A percentile compares a stretch with the other conserved stretches of the same genome.
Evolutionary conservation across 92 coral and sea anemone species (phyloP).

Genomic region (Pocillopora grandis): DNA sequence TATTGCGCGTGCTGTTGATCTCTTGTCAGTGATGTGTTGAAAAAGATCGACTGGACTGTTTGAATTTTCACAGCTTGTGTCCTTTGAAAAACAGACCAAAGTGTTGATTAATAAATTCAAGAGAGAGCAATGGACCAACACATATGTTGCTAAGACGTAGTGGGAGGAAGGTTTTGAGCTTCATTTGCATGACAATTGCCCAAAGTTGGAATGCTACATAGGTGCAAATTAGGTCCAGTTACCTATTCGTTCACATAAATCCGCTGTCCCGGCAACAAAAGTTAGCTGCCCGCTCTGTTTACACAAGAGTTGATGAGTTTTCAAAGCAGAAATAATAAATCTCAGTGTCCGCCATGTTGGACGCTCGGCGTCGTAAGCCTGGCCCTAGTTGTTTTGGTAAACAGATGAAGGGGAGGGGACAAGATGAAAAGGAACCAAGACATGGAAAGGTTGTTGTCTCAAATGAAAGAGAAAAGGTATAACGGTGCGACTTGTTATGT

Average conservation of each 20-base stretch:
- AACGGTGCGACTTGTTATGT: too few relatives aligned
- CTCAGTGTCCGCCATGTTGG: slow-evolving; percentile 10
- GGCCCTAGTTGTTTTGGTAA: not conserved
- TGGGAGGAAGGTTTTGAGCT: not conserved
- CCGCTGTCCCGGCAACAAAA: not conserved
- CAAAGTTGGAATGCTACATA: not conserved
- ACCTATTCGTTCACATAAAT: slow-evolving; percentile 12
- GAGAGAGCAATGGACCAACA: not conserved
- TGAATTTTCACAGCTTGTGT: slow-evolving; percentile 13
- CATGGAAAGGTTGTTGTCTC: not conserved
- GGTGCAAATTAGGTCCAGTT: not conserved
- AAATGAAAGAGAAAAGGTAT: not conserved
- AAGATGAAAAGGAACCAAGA: not conserved
- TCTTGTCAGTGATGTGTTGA: not conserved
- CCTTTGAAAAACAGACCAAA: slow-evolving; percentile 9
- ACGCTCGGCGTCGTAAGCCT: not conserved
- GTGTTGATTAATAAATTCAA: not conserved
- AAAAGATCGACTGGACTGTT: slow-evolving; percentile 14
- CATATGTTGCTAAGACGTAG: slow-evolving; percentile 37
- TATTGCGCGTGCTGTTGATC: not conserved
- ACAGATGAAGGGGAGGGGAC: not conserved
- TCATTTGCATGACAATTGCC: slow-evolving; percentile 41
- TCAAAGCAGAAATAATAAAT: not conserved
- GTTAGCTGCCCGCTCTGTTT: slow-evolving; percentile 5
- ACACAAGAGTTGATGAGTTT: slow-evolving; percentile 7